Evolutionary conservation across 2,888 invertebrate genomes (phyloP).

Genomic region (Drosophila kambysellisi): DNA sequence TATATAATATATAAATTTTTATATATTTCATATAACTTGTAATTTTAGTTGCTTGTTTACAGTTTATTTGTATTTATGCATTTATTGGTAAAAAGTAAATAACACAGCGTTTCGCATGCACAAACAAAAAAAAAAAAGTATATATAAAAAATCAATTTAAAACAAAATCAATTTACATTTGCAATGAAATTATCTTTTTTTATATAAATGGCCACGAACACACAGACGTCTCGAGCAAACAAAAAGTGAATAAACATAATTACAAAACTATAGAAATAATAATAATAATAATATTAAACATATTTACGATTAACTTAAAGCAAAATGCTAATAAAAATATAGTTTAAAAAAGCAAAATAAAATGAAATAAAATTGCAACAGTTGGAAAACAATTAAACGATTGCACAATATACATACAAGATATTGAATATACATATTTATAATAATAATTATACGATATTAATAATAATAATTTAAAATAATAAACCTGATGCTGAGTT

Average conservation of each 20-base stretch:
- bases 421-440: slow-evolving; percentile 25
- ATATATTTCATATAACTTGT: slow-evolving; percentile 17
- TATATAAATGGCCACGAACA: slow-evolving; percentile 62
- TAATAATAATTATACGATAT: slow-evolving; percentile 12
- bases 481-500: slow-evolving; percentile 55
- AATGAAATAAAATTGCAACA: slow-evolving; percentile 27
- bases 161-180: slow-evolving; percentile 54
- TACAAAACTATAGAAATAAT: slow-evolving; percentile 29
- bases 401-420: slow-evolving; percentile 25
- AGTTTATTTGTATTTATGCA: slow-evolving; percentile 49
- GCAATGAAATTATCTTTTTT: slow-evolving; percentile 36
- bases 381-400: slow-evolving; percentile 21
- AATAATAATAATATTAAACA: slow-evolving; percentile 20
- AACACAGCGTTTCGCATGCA: slow-evolving; percentile 74
- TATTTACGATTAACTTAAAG: slow-evolving; percentile 17
- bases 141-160: background rate
- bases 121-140: slow-evolving; percentile 6
- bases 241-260: slow-evolving; percentile 21
- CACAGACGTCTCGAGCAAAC: slow-evolving; percentile 39
- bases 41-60: slow-evolving; percentile 26
- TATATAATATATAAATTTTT: slow-evolving; percentile 4
- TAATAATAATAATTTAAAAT: slow-evolving; percentile 29
- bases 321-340: background rate
- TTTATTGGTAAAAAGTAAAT: slow-evolving; percentile 74
- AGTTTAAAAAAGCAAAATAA: slow-evolving; percentile 1